Evolutionary conservation across 2,888 invertebrate genomes (phyloP), one percentile per base, ranked within the genome.

Genomic region (Rugalucina vietnamica): DNA sequence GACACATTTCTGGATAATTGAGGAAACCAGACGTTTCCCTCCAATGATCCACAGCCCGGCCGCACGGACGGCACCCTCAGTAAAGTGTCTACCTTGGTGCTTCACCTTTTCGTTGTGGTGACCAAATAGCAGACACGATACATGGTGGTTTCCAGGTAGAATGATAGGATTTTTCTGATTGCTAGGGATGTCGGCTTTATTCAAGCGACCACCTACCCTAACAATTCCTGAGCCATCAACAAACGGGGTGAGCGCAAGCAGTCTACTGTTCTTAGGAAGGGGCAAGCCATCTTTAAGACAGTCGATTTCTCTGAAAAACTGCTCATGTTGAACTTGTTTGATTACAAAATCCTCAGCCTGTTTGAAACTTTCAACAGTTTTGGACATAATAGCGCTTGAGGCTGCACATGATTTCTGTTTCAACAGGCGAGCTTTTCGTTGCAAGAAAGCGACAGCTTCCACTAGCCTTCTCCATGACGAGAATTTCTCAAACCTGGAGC

Each of bases 401-500:
- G 18, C 8, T 43, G 43, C 8, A 12, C 43, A 8, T 12, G 18
- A 18, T 43, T 18, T 29, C 4, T 60, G 3, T 18, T 24, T 60
- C 5, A 3, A 21, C 24, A 4, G 4, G 18, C 14, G 5, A 29
- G 29, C 5, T 27, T 29, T 60, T 14, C 57, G 82, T 72, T 71
- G 74, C 29, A 82, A 70, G n/a, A 34, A 18, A 39, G 75, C 69
- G 32, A 82, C 70, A 29, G 79, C 50, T 29, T 50, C 29, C 43
- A 70, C 71, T 36, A 69, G 12, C 32, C 10, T 27, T 60, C 29
- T 54, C 82, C 75, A 71, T n/a, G 21, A 32, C 54, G 76, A 79
- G 39, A 82, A 79, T 21, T 18, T 79, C 29, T 37, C 36, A 73
- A 79, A 79, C 65, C 75, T 0, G 12, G 37, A 37, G 0, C 76